Evolutionary conservation across 2,797 vertebrate species (phyloP), one percentile per base, ranked within the genome.

Genomic region (Betta splendens): DNA sequence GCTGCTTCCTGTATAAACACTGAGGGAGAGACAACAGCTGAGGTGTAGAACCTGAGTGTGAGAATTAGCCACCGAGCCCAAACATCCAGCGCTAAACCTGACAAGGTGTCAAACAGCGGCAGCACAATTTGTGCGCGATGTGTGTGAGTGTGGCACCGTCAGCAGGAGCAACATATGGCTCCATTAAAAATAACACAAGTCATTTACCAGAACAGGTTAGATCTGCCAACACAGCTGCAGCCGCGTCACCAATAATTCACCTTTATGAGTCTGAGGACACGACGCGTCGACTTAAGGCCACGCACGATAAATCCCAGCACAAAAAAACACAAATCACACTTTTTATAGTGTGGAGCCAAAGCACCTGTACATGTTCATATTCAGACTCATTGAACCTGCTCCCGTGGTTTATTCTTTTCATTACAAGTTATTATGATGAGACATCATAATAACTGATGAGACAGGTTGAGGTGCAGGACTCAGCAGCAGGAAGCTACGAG

Each of bases 181-280:
- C 79, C 76, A 85, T 86, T 77, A 83, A 78, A 84, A 86, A 75
- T 62, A 83, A 85, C 79, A 85, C 78, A 78, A 77, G 72, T 80
- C 79, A 84, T 81, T 88, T 80, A 86, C 75, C 32, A 43, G 43
- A 83, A 61, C 58, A 75, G 73, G 80, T 78, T 64, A 37, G 62
- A 77, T 81, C 35, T 82, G 84, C 79, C 69, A 77, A 61, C 82
- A 53, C 75, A 81, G 81, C 75, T 39, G 53, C 56, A 7, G 40
- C 49, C 50, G 31, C 48, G 5, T 64, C 48, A 64, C 57, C 38
- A 72, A 48, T 46, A 39, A 57, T 77, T 74, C 39, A 61, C 33
- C 72, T 79, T 80, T 78, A 76, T 48, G 58, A 70, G 46, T 64
- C 54, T 40, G 63, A 5, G 50, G 29, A 17, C 15, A 45, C 36